A percentile compares a stretch with the other conserved stretches of the same genome.
Evolutionary conservation across 2,888 invertebrate genomes (phyloP).

Genomic region (Suillia variegata): DNA sequence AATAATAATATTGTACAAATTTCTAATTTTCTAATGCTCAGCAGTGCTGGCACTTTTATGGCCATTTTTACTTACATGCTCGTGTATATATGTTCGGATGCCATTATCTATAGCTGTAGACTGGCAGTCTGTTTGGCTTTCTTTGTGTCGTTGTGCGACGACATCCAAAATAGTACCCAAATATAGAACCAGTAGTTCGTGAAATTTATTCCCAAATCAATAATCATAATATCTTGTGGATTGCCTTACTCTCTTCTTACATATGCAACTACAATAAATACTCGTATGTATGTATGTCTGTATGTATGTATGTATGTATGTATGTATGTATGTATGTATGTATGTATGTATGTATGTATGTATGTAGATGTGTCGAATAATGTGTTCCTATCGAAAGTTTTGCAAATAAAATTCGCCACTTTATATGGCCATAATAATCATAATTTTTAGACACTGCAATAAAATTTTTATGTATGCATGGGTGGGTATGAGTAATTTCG

Average conservation of each 20-base stretch:
- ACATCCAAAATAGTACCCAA: too few species aligned
- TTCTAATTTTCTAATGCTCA: not conserved
- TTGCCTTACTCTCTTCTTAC: too few species aligned
- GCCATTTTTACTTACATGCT: too few species aligned
- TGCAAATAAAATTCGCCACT: conserved; percentile 32
- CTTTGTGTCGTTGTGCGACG: too few species aligned
- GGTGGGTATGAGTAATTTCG: too few species aligned
- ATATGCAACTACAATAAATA: not conserved
- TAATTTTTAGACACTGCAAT: conserved; percentile 26
- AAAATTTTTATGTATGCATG: not conserved
- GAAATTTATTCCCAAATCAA: conserved; percentile 26
- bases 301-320: not conserved
- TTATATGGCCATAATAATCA: conserved; percentile 36
- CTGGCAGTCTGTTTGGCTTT: not conserved
- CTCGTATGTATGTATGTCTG: too few species aligned
- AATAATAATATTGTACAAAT: not conserved
- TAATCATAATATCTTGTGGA: conserved; percentile 27
- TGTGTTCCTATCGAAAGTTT: not conserved
- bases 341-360: not conserved
- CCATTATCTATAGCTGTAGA: too few species aligned
- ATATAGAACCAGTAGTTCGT: not conserved
- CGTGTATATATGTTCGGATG: too few species aligned
- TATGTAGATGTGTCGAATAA: too few species aligned
- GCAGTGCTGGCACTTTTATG: conserved; percentile 29
- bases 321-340: not conserved